These are phyloP conservation scores for Drosophila niveifrons DNA, from an alignment of 2,888 invertebrate genomes.

Conservation along the genomic window DNA sequence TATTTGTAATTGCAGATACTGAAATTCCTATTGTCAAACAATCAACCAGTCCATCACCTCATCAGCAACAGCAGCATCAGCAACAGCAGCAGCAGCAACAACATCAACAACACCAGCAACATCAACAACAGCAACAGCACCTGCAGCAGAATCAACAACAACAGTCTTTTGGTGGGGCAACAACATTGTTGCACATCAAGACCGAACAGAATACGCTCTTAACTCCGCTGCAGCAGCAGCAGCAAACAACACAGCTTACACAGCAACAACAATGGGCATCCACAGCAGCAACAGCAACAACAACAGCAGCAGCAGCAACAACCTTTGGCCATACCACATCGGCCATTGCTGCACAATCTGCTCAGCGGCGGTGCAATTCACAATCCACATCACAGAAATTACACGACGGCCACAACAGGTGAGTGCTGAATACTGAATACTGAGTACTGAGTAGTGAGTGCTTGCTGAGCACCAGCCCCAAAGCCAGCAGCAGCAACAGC, in stretches of 20 bases:
- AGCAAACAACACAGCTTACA: conserved; percentile 60
- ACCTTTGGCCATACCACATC: conserved; percentile 84
- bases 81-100: conserved; percentile 66
- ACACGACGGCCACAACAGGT: conserved; percentile 86
- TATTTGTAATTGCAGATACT: conserved; percentile 81
- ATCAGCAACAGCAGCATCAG: conserved; percentile 79
- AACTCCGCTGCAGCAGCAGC: conserved; percentile 76
- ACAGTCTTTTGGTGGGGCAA: conserved; percentile 76
- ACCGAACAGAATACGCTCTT: conserved; percentile 83
- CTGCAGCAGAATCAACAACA: conserved; percentile 68
- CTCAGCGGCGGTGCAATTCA: conserved; percentile 85
- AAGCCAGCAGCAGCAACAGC: not conserved
- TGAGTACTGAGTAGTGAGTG: no score
- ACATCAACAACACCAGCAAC: conserved; percentile 77
- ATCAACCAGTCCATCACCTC: conserved; percentile 85
- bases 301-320: conserved; percentile 71
- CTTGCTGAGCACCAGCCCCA: conserved; percentile 1
- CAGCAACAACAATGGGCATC: conserved; percentile 70
- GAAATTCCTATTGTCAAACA: conserved; percentile 86
- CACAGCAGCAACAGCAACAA: conserved; percentile 65
- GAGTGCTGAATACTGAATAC: conserved; percentile 29
- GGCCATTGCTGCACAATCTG: conserved; percentile 85
- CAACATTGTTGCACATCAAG: conserved; percentile 83
- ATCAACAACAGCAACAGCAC: conserved; percentile 72
- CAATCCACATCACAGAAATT: conserved; percentile 85